A percentile compares a stretch with the other conserved stretches of the same genome.
phyloP scores from a whole-genome alignment of 2,797 vertebrate species.

The Diplodus sargus region DNA sequence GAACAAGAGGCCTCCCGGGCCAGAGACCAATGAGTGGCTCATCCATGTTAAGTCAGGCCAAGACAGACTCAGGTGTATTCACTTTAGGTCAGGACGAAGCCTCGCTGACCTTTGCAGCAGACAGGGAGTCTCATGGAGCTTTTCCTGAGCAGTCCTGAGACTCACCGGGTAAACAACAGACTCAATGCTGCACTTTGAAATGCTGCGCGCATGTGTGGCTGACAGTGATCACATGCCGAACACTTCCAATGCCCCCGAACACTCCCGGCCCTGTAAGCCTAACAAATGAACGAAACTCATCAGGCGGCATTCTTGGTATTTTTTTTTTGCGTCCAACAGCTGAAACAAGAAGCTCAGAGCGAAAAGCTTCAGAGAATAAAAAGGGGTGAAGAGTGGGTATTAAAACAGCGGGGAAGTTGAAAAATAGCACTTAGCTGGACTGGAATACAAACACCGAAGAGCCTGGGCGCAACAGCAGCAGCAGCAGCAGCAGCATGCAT shows the following conservation, averaged over 20 bases:
- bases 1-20: constrained; percentile 64
- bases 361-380: background rate
- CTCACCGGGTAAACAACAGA: constrained; percentile 66
- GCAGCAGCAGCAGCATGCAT: constrained; percentile 73
- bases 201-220: constrained; percentile 4
- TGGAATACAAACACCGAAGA: constrained; percentile 77
- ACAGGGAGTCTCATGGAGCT: constrained; percentile 68
- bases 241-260: constrained; percentile 28
- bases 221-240: constrained; percentile 44
- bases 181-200: constrained; percentile 54
- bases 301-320: constrained; percentile 38
- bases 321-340: constrained; percentile 54
- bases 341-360: constrained; percentile 35
- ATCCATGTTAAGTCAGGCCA: constrained; percentile 72
- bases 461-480: constrained; percentile 66
- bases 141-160: constrained; percentile 59
- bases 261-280: constrained; percentile 23
- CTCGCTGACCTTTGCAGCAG: constrained; percentile 79
- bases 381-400: constrained; percentile 66
- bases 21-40: constrained; percentile 63
- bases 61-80: constrained; percentile 72
- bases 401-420: constrained; percentile 76
- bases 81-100: constrained; percentile 70
- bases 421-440: constrained; percentile 69
- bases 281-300: constrained; percentile 47